These are phyloP conservation scores for Chrysemys picta DNA, from an alignment of 2,113 vertebrate genomes.

Conservation along the genomic window DNA sequence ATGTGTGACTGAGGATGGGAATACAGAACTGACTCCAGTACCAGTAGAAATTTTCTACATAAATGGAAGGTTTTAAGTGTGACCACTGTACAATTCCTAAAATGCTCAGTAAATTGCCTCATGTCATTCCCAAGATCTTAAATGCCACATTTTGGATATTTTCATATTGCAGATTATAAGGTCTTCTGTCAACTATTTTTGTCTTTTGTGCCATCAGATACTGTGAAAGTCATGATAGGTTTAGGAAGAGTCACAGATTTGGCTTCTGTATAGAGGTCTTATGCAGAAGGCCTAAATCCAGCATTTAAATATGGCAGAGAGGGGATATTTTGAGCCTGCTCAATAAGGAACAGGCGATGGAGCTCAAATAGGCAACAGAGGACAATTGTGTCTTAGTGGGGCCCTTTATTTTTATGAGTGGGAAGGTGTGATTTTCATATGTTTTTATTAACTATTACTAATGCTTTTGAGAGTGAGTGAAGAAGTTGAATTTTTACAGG, in stretches of 20 bases:
- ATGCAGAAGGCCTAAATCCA: not conserved
- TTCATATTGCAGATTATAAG: not conserved
- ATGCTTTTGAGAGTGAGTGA: not conserved
- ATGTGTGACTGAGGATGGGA: not conserved
- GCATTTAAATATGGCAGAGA: not conserved
- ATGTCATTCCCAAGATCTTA: not conserved
- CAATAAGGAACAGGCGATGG: not conserved
- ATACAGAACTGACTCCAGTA: not conserved
- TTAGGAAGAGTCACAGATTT: not conserved
- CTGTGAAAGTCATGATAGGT: not conserved
- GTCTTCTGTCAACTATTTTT: not conserved
- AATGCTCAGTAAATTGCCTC: not conserved
- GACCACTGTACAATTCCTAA: not conserved
- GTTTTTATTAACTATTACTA: not conserved
- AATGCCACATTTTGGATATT: not conserved
- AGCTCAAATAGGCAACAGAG: not conserved
- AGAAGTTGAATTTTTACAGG: not conserved
- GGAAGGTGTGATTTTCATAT: not conserved
- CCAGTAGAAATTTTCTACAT: not conserved
- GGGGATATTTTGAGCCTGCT: not conserved
- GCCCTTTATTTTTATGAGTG: not conserved
- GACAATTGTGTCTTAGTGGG: not conserved
- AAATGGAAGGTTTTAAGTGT: not conserved
- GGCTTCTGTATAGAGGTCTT: not conserved
- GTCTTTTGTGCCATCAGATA: not conserved